These are phyloP conservation scores for Pammene aurita DNA, from an alignment of 2,888 invertebrate genomes.

Conservation along the genomic window DNA sequence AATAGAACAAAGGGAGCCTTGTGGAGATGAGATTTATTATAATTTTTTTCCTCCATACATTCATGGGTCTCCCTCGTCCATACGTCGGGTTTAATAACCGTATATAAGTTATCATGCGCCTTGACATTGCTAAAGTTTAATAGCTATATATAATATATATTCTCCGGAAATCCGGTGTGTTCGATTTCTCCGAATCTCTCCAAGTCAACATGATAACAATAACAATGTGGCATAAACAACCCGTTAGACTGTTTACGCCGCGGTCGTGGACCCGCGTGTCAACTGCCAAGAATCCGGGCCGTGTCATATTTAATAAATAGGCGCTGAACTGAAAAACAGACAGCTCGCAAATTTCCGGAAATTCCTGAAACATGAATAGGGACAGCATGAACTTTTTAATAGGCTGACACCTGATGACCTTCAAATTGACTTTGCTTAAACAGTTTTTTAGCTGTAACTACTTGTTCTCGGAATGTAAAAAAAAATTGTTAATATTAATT, in stretches of 20 bases:
- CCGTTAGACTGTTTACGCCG: constrained; percentile 33
- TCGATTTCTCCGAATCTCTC: constrained; percentile 16
- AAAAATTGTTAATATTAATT: too few relatives aligned
- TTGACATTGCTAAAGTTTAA: constrained; percentile 6
- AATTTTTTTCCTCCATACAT: too few relatives aligned
- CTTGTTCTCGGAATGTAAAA: too few relatives aligned
- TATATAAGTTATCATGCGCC: too few relatives aligned
- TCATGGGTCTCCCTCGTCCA: too few relatives aligned
- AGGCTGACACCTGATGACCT: too few relatives aligned
- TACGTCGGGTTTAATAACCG: too few relatives aligned
- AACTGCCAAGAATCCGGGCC: constrained; percentile 36
- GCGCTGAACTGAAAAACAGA: constrained; percentile 23
- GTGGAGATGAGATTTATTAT: too few relatives aligned
- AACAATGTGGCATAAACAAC: constrained; percentile 15
- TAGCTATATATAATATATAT: not conserved
- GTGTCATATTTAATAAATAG: constrained; percentile 19
- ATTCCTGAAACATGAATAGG: constrained; percentile 15
- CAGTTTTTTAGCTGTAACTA: too few relatives aligned
- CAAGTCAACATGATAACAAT: constrained; percentile 26
- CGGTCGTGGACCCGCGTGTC: constrained; percentile 29
- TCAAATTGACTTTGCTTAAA: too few relatives aligned
- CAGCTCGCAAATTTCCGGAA: constrained; percentile 12
- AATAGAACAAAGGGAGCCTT: too few relatives aligned
- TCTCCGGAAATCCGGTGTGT: constrained; percentile 16
- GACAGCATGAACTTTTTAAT: too few relatives aligned